These are phyloP conservation scores for Darevskia mixta DNA, from an alignment of 2,797 vertebrate genomes.

Conservation along the genomic window DNA sequence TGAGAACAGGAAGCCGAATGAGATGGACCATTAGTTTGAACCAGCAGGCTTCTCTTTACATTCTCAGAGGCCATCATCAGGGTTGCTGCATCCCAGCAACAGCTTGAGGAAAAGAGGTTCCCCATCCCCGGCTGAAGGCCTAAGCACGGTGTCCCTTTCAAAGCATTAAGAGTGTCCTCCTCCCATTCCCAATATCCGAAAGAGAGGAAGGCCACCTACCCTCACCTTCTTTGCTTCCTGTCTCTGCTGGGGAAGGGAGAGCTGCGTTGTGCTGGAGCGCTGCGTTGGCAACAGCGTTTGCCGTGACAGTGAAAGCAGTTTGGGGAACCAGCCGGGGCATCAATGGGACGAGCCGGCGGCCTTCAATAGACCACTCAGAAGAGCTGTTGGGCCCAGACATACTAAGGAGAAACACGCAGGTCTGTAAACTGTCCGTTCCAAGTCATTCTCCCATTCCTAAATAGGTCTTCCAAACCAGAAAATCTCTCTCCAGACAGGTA, in stretches of 20 bases:
- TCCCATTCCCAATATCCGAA: accelerated
- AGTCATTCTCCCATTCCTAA: background rate
- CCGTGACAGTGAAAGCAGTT: conserved; percentile 95
- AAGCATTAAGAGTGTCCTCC: accelerated
- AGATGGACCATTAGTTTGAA: no score
- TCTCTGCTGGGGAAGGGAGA: conserved; percentile 92
- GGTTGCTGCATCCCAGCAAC: no score
- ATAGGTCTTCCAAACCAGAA: background rate
- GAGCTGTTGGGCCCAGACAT: conserved; percentile 99
- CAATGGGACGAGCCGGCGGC: conserved; percentile 93
- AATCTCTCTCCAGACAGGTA: background rate
- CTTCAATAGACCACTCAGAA: conserved; percentile 98
- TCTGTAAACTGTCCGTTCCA: background rate
- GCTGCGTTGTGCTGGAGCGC: conserved; percentile 93
- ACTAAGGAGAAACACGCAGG: conserved; percentile 75
- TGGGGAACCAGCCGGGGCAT: conserved; percentile 98
- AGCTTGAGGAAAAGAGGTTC: no score
- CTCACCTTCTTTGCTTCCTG: conserved; percentile 97
- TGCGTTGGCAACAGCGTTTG: conserved; percentile 93
- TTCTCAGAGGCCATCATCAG: no score
- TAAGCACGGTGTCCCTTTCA: background rate
- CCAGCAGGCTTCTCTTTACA: no score
- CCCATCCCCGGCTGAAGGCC: no score
- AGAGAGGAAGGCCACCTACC: background rate
- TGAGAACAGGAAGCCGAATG: no score